Evolutionary conservation across 2,797 vertebrate genomes (phyloP).

Genomic region (Mus caroli): DNA sequence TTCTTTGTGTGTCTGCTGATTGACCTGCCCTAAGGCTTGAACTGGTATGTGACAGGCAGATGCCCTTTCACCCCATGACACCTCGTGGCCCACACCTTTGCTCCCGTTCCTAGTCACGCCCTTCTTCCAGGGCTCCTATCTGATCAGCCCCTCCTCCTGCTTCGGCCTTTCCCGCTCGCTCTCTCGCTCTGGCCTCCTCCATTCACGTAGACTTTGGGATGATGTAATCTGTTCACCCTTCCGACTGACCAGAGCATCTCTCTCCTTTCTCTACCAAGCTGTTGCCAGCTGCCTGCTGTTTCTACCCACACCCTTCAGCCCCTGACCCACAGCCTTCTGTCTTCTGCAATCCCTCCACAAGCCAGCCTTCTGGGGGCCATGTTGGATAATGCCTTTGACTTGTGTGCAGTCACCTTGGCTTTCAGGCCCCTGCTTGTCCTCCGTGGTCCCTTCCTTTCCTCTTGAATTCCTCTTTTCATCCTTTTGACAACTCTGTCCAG

Average conservation of each 20-base stretch:
- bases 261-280: not conserved
- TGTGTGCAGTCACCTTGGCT: not conserved
- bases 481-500: not conserved
- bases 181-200: not conserved
- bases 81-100: not conserved
- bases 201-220: not conserved
- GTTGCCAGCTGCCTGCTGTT: not conserved
- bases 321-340: not conserved
- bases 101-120: not conserved
- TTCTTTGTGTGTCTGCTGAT: not conserved
- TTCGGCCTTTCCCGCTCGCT: not conserved
- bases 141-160: not conserved
- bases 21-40: not conserved
- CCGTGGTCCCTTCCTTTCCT: not conserved
- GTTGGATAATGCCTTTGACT: not conserved
- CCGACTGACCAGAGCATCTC: fast-evolving
- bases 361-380: not conserved
- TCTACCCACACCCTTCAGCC: not conserved
- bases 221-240: not conserved
- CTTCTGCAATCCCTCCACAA: not conserved
- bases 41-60: not conserved
- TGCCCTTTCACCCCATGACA: not conserved
- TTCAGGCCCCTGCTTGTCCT: not conserved
- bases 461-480: not conserved
- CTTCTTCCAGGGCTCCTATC: not conserved